These are phyloP conservation scores for Mamestra configurata DNA, from an alignment of 1,140 invertebrate species.

Conservation along the genomic window DNA sequence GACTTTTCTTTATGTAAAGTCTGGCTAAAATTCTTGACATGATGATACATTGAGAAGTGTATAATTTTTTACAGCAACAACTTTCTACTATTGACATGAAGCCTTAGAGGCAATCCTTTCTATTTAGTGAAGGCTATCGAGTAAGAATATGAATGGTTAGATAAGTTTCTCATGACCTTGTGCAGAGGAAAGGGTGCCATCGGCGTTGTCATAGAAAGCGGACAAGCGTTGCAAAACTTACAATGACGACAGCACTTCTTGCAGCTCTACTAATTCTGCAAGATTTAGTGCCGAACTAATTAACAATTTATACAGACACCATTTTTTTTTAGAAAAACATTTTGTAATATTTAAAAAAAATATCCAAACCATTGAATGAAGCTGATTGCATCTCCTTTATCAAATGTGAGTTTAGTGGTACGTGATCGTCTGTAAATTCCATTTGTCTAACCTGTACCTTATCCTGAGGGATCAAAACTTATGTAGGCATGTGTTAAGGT, in stretches of 20 bases:
- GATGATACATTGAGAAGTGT: no score
- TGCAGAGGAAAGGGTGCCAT: conserved; percentile 11
- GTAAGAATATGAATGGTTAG: neutral
- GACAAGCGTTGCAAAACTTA: neutral
- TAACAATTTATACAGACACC: conserved; percentile 10
- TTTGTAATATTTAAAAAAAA: neutral
- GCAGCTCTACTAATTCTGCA: conserved; percentile 18
- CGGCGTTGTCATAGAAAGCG: conserved; percentile 25
- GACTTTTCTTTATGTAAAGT: neutral
- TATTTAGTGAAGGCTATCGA: neutral
- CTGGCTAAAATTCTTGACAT: no score
- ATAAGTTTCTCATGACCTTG: conserved; percentile 24
- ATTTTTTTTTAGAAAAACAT: neutral
- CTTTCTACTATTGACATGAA: neutral
- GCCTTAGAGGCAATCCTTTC: neutral
- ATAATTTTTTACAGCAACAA: neutral
- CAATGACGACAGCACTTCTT: conserved; percentile 24
- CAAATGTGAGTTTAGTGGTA: neutral
- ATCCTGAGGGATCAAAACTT: conserved; percentile 19
- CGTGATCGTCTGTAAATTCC: neutral
- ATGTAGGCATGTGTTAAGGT: conserved; percentile 1
- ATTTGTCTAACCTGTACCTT: neutral
- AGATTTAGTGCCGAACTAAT: neutral
- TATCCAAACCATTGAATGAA: no score
- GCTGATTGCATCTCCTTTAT: neutral